Conservation (phyloP, 2,888 invertebrate species). For the Pelosia muscerda region DNA sequence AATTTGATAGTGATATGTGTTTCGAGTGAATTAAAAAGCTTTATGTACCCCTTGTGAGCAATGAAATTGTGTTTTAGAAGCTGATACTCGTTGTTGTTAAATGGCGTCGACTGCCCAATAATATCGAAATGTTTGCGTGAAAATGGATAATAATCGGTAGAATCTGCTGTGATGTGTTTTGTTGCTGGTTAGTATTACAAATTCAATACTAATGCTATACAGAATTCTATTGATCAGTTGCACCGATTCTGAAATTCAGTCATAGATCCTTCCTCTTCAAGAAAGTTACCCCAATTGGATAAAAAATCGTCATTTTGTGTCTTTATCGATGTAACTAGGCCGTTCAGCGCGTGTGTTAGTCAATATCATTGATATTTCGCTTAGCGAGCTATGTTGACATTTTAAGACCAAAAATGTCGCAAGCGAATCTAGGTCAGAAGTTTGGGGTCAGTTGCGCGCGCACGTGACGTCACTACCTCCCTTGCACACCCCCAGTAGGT, state of each 20-base stretch:
- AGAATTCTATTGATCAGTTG: slow-evolving; percentile 38
- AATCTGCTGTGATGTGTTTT: slow-evolving; percentile 67
- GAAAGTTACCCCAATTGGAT: slow-evolving; percentile 42
- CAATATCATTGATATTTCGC: slow-evolving; percentile 62
- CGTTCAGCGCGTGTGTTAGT: slow-evolving; percentile 62
- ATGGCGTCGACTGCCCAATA: slow-evolving; percentile 71
- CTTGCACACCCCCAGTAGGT: slow-evolving; percentile 65
- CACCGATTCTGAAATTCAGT: slow-evolving; percentile 18
- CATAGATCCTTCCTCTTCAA: slow-evolving; percentile 28
- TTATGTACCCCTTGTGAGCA: slow-evolving; percentile 52
- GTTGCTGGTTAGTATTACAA: slow-evolving; percentile 65
- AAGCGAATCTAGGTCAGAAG: slow-evolving; percentile 77
- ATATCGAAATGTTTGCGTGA: slow-evolving; percentile 75
- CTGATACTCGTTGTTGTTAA: slow-evolving; percentile 64
- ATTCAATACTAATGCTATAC: slow-evolving; percentile 17
- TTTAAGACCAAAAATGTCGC: slow-evolving; percentile 68
- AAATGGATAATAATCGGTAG: slow-evolving; percentile 55
- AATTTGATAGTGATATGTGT: slow-evolving; percentile 58
- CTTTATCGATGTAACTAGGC: slow-evolving; percentile 57
- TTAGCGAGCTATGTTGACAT: slow-evolving; percentile 78
- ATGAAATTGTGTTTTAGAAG: slow-evolving; percentile 68
- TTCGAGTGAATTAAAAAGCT: slow-evolving; percentile 35
- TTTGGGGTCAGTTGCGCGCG: slow-evolving; percentile 76
- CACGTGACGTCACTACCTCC: slow-evolving; percentile 74
- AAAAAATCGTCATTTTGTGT: slow-evolving; percentile 24